Evolutionary conservation across 2,797 vertebrate species (phyloP), one percentile per base, ranked within the genome.

Genomic region (Notolepis coatsorum): DNA sequence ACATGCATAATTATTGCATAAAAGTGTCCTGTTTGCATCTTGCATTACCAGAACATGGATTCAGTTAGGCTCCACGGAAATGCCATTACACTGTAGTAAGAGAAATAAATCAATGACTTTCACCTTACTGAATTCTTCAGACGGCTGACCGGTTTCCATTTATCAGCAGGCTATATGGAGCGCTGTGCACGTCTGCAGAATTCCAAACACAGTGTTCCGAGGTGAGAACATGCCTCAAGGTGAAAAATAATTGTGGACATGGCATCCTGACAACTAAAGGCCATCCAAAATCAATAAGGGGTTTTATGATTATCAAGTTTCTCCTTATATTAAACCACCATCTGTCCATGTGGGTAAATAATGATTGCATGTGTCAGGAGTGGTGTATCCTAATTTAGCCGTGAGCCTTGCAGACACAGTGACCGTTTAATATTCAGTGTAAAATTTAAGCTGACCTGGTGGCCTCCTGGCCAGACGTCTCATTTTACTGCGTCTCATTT

Each of bases 351-450:
- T 64, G 41, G 61, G 47, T 77, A 56, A 59, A 68, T 79, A 81
- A 85, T 73, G 75, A 71, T 65, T 77, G 76, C 76, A 74, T 65
- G 72, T 65, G 73, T 42, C 66, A 20, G 61, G 72, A 75, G 61
- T 3, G 15, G 41, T 73, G 61, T 39, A 20, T 75, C 64, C 80
- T 71, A 73, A 61, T 81, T 77, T 75, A 55, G 73, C 12, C 53
- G 62, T 54, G 72, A 61, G 6, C 56, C 56, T 66, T 6, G 61
- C 57, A 35, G 75, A 84, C 66, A 70, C 68, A 30, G 59, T 85
- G 84, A 84, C 84, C 82, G 79, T 82, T 88, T 76, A 80, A 85
- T 86, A 88, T 28, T 27, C 63, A 27, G 60, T 76, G 76, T 85
- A 58, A 59, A 71, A 84, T n/a, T 85, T 82, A 80, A 78, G 73